These are phyloP conservation scores for Eupsilia transversa DNA, from an alignment of 2,888 invertebrate genomes.

Conservation along the genomic window DNA sequence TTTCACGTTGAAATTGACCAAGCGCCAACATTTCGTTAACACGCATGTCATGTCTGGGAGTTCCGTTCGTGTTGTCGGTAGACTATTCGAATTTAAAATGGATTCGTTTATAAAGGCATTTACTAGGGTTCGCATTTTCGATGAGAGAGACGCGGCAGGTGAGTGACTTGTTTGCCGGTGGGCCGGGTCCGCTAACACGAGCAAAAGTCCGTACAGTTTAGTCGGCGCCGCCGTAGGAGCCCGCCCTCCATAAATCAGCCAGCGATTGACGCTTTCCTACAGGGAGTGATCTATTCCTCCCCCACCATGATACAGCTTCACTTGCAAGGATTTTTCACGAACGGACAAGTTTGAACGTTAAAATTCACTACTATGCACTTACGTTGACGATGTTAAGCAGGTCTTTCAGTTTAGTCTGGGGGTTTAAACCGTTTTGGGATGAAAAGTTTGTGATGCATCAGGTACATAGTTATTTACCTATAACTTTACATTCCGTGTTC, in stretches of 20 bases:
- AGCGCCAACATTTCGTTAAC: constrained; percentile 86
- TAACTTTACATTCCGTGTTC: background rate
- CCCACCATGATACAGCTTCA: constrained; percentile 87
- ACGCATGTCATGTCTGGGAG: constrained; percentile 89
- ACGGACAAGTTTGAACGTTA: constrained; percentile 74
- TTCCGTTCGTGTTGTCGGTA: constrained; percentile 86
- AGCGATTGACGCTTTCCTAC: constrained; percentile 90
- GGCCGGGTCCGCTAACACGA: constrained; percentile 81
- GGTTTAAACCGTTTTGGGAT: constrained; percentile 28
- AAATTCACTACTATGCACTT: constrained; percentile 71
- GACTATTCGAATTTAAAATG: constrained; percentile 89
- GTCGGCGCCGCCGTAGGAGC: constrained; percentile 80
- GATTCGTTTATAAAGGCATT: constrained; percentile 89
- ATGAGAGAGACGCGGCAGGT: constrained; percentile 87
- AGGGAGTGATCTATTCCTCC: constrained; percentile 90
- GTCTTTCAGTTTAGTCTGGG: constrained; percentile 43
- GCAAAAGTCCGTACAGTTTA: constrained; percentile 88
- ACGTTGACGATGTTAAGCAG: constrained; percentile 55
- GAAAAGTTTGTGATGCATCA: constrained; percentile 12
- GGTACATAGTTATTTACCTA: background rate
- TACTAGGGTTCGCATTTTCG: constrained; percentile 87
- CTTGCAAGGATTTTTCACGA: constrained; percentile 85
- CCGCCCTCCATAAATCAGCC: constrained; percentile 89
- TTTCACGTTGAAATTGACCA: constrained; percentile 83
- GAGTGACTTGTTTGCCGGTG: constrained; percentile 90